Evolutionary conservation across 2,888 invertebrate species (phyloP).

Genomic region (Scelioninae gen. 1): DNA sequence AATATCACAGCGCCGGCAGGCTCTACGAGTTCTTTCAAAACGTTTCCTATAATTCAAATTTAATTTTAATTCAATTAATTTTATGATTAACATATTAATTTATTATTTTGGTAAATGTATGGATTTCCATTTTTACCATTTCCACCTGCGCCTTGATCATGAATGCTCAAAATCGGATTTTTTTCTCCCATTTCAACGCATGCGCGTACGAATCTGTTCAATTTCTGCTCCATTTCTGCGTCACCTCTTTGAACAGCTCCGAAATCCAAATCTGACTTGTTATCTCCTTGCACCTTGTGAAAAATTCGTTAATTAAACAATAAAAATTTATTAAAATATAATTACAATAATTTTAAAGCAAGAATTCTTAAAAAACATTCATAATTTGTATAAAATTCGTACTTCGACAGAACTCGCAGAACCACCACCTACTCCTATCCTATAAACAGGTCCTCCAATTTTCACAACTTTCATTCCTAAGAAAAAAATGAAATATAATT

Average conservation of each 20-base stretch:
- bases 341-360: too few relatives aligned
- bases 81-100: too few relatives aligned
- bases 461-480: slow-evolving; percentile 95
- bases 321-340: too few relatives aligned
- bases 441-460: slow-evolving; percentile 98
- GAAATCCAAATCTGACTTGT: slow-evolving; percentile 94
- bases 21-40: slow-evolving; percentile 97
- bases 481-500: slow-evolving; percentile 12
- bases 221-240: slow-evolving; percentile 99
- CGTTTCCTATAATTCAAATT: slow-evolving; percentile 89
- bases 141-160: slow-evolving; percentile 99
- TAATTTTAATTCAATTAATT: neutral
- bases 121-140: slow-evolving; percentile 88
- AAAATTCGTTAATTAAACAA: neutral
- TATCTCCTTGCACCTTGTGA: slow-evolving; percentile 92
- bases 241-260: slow-evolving; percentile 98
- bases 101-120: too few relatives aligned
- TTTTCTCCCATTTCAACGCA: slow-evolving; percentile 92
- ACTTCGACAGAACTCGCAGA: slow-evolving; percentile 97
- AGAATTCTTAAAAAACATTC: neutral
- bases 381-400: slow-evolving; percentile 20
- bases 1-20: slow-evolving; percentile 97
- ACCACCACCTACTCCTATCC: slow-evolving; percentile 99
- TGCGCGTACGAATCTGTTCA: slow-evolving; percentile 96
- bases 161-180: slow-evolving; percentile 97